Percentiles rank a stretch among this genome's conserved stretches.
Evolutionary conservation across 2,888 invertebrate species (phyloP).

Genomic region (Heliconius ethilla): DNA sequence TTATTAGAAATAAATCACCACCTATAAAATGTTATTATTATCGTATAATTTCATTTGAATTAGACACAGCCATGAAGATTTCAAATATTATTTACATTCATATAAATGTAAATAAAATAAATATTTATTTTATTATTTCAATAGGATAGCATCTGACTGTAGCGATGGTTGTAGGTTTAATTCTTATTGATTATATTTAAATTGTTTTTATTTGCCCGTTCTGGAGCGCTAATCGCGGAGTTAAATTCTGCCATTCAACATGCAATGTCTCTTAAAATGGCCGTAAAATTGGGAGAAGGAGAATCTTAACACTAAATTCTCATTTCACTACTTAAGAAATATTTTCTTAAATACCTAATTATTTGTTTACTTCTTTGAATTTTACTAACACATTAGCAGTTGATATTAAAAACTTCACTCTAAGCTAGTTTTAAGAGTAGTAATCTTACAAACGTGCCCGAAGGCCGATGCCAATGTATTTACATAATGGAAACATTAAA

Average conservation of each 20-base stretch:
- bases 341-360: too few relatives aligned
- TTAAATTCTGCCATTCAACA: neutral
- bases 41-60: neutral
- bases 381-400: neutral
- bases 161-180: neutral
- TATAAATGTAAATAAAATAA: too few relatives aligned
- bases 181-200: neutral
- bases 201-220: neutral
- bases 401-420: neutral
- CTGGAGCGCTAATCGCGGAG: neutral
- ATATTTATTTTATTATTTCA: neutral
- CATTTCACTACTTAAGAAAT: too few relatives aligned
- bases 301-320: too few relatives aligned
- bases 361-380: neutral
- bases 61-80: neutral
- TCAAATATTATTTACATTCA: neutral
- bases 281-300: too few relatives aligned
- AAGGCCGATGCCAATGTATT: neutral
- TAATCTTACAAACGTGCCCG: neutral
- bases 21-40: neutral
- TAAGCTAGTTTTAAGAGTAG: neutral
- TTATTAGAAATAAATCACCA: neutral
- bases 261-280: neutral
- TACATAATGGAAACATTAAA: conserved; percentile 9
- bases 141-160: neutral